A percentile compares a stretch with the other conserved stretches of the same genome.
Conservation (phyloP, 2,113 vertebrate genomes). For the Stegostoma tigrinum region DNA sequence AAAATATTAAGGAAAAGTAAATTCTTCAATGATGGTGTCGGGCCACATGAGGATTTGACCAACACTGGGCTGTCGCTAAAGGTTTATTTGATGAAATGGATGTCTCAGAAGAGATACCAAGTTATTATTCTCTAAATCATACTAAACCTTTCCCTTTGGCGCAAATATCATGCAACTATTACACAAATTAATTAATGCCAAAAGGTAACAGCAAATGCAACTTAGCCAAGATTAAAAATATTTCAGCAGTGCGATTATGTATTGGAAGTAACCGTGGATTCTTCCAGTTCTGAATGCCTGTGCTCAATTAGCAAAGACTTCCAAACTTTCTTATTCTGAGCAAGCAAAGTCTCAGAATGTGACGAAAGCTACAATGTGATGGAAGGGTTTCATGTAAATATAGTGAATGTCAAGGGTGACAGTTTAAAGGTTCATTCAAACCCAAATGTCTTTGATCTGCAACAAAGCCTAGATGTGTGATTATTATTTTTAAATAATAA, state of each 20-base stretch:
- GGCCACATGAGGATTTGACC: too few relatives aligned
- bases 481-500: not conserved
- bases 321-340: not conserved
- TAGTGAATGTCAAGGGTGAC: not conserved
- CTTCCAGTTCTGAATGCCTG: not conserved
- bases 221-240: not conserved
- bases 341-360: not conserved
- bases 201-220: not conserved
- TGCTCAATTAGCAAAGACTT: not conserved
- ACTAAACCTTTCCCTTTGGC: not conserved
- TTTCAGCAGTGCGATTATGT: not conserved
- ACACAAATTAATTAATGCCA: not conserved
- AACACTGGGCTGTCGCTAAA: not conserved
- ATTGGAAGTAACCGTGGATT: not conserved
- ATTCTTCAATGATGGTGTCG: not conserved
- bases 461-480: not conserved
- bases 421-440: not conserved
- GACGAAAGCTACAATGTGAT: not conserved
- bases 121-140: not conserved
- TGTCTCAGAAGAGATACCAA: not conserved
- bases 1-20: not conserved
- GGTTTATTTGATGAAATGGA: not conserved
- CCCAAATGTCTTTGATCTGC: not conserved
- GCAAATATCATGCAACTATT: not conserved
- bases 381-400: not conserved